phyloP scores from a whole-genome alignment of 1,140 invertebrate species.

The Pentalonia nigronervosa region DNA sequence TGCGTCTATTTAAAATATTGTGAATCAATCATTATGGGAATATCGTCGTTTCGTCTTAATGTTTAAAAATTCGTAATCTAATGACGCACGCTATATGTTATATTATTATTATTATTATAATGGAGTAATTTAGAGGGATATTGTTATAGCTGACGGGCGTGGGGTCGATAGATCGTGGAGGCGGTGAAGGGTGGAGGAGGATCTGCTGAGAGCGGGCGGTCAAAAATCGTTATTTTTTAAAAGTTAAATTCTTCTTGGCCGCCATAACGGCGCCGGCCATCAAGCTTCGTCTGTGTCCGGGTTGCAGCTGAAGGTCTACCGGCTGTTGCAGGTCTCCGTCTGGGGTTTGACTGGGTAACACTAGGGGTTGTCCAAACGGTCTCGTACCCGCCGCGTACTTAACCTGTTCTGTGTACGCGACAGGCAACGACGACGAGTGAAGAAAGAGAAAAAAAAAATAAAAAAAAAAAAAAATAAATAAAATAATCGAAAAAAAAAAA shows the following conservation, averaged over 20 bases:
- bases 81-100: not conserved
- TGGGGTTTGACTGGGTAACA: slow-evolving; percentile 66
- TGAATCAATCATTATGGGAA: not conserved
- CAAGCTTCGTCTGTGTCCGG: slow-evolving; percentile 42
- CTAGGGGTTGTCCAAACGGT: slow-evolving; percentile 78
- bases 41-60: not conserved
- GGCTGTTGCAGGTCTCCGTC: slow-evolving; percentile 65
- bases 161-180: not conserved
- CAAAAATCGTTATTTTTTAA: slow-evolving; percentile 16
- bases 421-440: not conserved
- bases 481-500: slow-evolving; percentile 21
- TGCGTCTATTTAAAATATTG: not conserved
- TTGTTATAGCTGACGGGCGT: not conserved
- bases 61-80: not conserved
- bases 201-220: not conserved
- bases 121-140: not conserved
- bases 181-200: not conserved
- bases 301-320: not conserved
- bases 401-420: slow-evolving; percentile 60
- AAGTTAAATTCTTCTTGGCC: slow-evolving; percentile 49
- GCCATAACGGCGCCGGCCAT: slow-evolving; percentile 34
- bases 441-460: not conserved
- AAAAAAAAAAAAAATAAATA: slow-evolving; percentile 23
- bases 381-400: slow-evolving; percentile 70
- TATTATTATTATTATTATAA: not conserved